Percentiles rank a stretch among this genome's conserved stretches.
Conservation (phyloP, 2,797 vertebrate genomes). For the Pachyuromys duprasi region DNA sequence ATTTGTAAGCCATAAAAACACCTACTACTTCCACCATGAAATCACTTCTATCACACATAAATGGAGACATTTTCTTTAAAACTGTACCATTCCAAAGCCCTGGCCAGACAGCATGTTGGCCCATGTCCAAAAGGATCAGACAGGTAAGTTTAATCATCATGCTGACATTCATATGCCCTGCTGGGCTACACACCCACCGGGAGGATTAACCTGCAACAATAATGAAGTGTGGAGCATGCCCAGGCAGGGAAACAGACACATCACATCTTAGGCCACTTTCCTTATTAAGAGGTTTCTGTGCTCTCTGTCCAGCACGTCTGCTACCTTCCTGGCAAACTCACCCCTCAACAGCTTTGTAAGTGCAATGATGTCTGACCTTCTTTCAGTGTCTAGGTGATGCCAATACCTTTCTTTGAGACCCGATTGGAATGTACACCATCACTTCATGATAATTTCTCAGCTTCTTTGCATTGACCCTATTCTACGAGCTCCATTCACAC, state of each 20-base stretch:
- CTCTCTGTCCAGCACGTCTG: background rate
- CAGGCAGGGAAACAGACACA: background rate
- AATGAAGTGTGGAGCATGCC: background rate
- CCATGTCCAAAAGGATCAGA: background rate
- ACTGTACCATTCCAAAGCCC: background rate
- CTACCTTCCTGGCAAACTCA: background rate
- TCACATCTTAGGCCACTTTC: background rate
- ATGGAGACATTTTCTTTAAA: background rate
- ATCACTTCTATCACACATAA: background rate
- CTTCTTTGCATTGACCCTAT: background rate
- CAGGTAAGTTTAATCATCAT: background rate
- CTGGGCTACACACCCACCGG: no score
- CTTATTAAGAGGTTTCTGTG: background rate
- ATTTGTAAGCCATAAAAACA: conserved; percentile 38
- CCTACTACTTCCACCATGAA: background rate
- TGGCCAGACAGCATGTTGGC: background rate
- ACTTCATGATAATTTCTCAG: background rate
- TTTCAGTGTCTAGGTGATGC: background rate
- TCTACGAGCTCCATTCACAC: background rate
- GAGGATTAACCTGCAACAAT: background rate
- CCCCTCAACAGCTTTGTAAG: no score
- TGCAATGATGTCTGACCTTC: background rate
- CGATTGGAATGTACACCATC: no score
- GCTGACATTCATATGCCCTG: background rate
- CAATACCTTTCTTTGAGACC: background rate